These are phyloP conservation scores for Zaprionus ornatus DNA, from an alignment of 1,140 invertebrate genomes.

Conservation along the genomic window DNA sequence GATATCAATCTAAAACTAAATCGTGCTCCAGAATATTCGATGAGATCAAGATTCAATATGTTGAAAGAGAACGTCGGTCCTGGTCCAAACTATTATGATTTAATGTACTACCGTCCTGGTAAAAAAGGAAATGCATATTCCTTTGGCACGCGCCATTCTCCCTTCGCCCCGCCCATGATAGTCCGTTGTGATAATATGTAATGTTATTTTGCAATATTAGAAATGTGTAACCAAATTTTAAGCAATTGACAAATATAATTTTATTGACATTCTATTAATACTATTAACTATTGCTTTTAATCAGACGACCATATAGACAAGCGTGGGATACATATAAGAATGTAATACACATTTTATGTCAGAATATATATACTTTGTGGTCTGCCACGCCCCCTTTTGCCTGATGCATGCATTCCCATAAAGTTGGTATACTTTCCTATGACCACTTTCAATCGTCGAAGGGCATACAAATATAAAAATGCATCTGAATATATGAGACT, in stretches of 20 bases:
- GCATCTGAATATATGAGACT: too few relatives aligned
- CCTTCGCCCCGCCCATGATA: constrained; percentile 78
- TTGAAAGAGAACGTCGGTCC: constrained; percentile 67
- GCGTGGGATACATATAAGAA: too few relatives aligned
- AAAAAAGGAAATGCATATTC: constrained; percentile 63
- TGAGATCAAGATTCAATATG: constrained; percentile 50
- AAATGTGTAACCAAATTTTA: constrained; percentile 20
- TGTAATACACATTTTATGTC: too few relatives aligned
- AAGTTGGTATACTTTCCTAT: too few relatives aligned
- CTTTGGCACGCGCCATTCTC: constrained; percentile 68
- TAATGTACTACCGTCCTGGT: constrained; percentile 74
- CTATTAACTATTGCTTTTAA: not conserved
- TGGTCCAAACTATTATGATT: constrained; percentile 84
- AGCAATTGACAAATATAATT: not conserved
- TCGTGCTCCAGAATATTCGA: constrained; percentile 82
- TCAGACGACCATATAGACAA: too few relatives aligned
- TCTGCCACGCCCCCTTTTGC: too few relatives aligned
- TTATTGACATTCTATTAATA: not conserved
- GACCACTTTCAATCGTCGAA: too few relatives aligned
- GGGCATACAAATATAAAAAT: too few relatives aligned
- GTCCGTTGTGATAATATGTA: constrained; percentile 82
- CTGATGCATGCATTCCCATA: too few relatives aligned
- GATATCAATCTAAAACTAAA: constrained; percentile 71
- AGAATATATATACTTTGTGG: too few relatives aligned
- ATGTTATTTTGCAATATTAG: constrained; percentile 68